phyloP scores from a whole-genome alignment of 2,888 invertebrate genomes.

The Eupithecia exiguata region DNA sequence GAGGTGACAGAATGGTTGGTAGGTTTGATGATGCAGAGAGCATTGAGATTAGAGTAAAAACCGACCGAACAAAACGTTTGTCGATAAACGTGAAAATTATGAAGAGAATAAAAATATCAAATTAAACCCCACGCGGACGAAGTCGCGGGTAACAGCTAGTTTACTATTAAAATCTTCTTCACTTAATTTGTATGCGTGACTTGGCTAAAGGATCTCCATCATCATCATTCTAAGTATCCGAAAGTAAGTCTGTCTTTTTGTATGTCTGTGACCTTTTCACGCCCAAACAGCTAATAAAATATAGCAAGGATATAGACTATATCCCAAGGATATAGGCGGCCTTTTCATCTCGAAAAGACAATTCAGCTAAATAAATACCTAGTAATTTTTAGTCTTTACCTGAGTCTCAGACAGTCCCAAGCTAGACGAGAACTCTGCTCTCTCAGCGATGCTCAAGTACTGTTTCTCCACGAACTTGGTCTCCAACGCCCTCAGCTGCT shows the following conservation, averaged over 20 bases:
- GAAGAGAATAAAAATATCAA: too few species aligned
- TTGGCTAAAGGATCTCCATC: too few species aligned
- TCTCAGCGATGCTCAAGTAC: constrained; percentile 98
- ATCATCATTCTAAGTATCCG: not conserved
- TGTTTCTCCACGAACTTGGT: constrained; percentile 98
- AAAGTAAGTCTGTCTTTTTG: not conserved
- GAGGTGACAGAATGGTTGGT: too few species aligned
- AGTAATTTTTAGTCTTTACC: constrained; percentile 52
- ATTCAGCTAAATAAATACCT: too few species aligned
- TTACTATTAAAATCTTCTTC: too few species aligned
- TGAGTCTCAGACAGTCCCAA: constrained; percentile 88
- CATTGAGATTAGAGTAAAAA: too few species aligned
- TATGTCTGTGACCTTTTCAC: not conserved
- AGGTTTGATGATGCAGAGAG: too few species aligned
- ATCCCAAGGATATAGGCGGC: not conserved
- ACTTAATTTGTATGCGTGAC: too few species aligned
- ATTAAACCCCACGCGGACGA: too few species aligned
- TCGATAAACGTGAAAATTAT: too few species aligned
- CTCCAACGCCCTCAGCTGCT: constrained; percentile 96
- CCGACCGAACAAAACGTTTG: too few species aligned
- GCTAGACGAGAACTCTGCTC: constrained; percentile 98
- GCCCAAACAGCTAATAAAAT: not conserved
- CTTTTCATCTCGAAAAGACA: not conserved
- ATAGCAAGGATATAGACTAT: not conserved
- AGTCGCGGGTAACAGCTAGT: too few species aligned